A percentile compares a stretch with the other conserved stretches of the same genome.
phyloP scores from a whole-genome alignment of 2,888 invertebrate species.

The Xanthia togata region DNA sequence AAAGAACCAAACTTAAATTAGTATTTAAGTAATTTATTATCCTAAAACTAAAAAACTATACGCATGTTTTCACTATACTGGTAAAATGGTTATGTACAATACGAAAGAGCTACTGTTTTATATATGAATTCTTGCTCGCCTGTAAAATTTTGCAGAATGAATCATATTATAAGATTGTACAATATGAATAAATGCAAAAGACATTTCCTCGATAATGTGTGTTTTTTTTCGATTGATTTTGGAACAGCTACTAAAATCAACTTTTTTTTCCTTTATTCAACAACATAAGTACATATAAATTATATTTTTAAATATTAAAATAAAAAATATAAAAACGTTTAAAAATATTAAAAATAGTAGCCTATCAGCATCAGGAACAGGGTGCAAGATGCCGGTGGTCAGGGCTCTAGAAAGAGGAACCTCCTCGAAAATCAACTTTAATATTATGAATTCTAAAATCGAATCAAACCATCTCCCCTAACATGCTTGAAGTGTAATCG shows the following conservation, averaged over 20 bases:
- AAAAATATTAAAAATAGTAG: too few relatives aligned
- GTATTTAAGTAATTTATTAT: conserved; percentile 91
- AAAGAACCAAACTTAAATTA: conserved; percentile 91
- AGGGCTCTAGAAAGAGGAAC: too few relatives aligned
- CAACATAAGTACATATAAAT: too few relatives aligned
- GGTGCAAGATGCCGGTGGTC: too few relatives aligned
- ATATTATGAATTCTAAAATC: conserved; percentile 31
- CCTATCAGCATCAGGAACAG: too few relatives aligned
- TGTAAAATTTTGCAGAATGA: conserved; percentile 91
- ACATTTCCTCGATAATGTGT: conserved; percentile 88
- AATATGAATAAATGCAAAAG: conserved; percentile 91
- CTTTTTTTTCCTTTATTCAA: too few relatives aligned
- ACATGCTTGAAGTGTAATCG: background rate
- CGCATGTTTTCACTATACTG: conserved; percentile 91
- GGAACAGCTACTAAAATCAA: background rate
- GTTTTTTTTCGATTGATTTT: conserved; percentile 61
- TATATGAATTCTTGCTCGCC: conserved; percentile 91
- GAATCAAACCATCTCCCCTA: background rate
- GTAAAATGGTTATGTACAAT: conserved; percentile 91
- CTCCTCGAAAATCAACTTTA: too few relatives aligned
- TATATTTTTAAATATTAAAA: too few relatives aligned
- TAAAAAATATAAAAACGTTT: too few relatives aligned
- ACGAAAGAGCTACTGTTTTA: conserved; percentile 90
- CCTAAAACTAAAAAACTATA: conserved; percentile 90
- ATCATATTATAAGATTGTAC: conserved; percentile 91